Evolutionary conservation across 1,140 invertebrate genomes (phyloP).

Genomic region (Meloidogyne hapla): DNA sequence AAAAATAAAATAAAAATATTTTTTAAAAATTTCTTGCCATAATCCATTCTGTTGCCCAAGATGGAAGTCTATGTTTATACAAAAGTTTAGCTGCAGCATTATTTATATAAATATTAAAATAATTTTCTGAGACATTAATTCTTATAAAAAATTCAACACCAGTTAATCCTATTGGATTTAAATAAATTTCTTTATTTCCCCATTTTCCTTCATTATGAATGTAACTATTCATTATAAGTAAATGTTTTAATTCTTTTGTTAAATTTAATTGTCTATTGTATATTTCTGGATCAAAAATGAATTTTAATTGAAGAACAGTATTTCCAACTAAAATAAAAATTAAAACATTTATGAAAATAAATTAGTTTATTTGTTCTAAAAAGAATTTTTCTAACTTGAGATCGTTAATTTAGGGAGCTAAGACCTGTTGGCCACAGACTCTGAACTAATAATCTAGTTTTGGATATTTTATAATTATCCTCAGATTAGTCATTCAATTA

Average conservation of each 20-base stretch:
- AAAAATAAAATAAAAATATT: not conserved
- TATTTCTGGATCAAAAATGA: not conserved
- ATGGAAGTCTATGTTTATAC: not conserved
- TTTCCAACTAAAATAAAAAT: not conserved
- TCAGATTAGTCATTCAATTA: too few species aligned
- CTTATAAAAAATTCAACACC: not conserved
- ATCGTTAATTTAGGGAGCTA: too few species aligned
- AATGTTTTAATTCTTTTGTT: not conserved
- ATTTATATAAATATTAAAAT: constrained; percentile 2
- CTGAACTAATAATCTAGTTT: too few species aligned
- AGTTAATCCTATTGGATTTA: constrained; percentile 1
- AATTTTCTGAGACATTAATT: not conserved
- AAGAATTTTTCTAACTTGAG: too few species aligned
- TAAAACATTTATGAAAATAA: too few species aligned
- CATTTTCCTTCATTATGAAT: not conserved
- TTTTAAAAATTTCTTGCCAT: not conserved
- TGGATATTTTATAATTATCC: too few species aligned
- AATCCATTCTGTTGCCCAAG: not conserved
- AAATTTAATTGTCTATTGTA: not conserved
- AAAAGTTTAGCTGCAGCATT: not conserved
- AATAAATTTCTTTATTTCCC: not conserved
- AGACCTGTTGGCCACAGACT: too few species aligned
- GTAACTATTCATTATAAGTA: not conserved
- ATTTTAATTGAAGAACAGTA: not conserved
- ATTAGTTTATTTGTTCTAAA: too few species aligned